These are phyloP conservation scores for Heloderma charlesbogerti DNA, from an alignment of 2,113 vertebrate species.

Conservation along the genomic window DNA sequence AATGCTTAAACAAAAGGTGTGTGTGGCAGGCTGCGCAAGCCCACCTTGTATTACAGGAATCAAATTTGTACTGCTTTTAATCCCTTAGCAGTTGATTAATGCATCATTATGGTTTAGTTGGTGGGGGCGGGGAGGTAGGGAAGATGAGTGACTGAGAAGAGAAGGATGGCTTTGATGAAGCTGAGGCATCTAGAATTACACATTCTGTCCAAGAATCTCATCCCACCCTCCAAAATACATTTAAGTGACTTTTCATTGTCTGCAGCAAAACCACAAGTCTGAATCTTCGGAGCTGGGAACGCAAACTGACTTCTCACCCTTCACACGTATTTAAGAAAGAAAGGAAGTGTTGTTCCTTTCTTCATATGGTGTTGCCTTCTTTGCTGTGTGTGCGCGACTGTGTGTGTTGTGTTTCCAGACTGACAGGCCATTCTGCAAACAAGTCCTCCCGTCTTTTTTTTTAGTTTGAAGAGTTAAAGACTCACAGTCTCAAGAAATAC, in stretches of 20 bases:
- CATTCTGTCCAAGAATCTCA: slow-evolving; percentile 63
- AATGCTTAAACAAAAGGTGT: slow-evolving; percentile 78
- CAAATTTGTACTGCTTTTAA: slow-evolving; percentile 27
- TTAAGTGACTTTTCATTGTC: slow-evolving; percentile 56
- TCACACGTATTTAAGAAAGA: neutral
- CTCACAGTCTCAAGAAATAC: neutral
- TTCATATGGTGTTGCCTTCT: slow-evolving; percentile 25
- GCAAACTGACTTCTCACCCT: slow-evolving; percentile 55
- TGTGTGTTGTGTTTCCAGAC: slow-evolving; percentile 2
- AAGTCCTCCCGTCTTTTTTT: slow-evolving; percentile 17
- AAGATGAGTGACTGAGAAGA: slow-evolving; percentile 25
- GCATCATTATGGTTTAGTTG: slow-evolving; percentile 51
- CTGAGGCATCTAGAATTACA: slow-evolving; percentile 35
- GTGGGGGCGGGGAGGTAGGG: neutral
- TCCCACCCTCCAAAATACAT: slow-evolving; percentile 38
- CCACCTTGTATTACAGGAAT: slow-evolving; percentile 39
- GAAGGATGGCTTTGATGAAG: slow-evolving; percentile 55
- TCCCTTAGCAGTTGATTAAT: slow-evolving; percentile 53
- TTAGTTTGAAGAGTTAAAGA: slow-evolving; percentile 27
- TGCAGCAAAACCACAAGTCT: slow-evolving; percentile 51
- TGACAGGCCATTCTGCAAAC: slow-evolving; percentile 16
- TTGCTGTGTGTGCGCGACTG: neutral
- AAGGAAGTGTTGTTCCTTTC: slow-evolving; percentile 28
- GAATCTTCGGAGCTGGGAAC: slow-evolving; percentile 36
- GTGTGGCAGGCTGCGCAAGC: slow-evolving; percentile 53